These are phyloP conservation scores for Atlantisia rogersi DNA, from an alignment of 2,113 vertebrate species.

Conservation along the genomic window DNA sequence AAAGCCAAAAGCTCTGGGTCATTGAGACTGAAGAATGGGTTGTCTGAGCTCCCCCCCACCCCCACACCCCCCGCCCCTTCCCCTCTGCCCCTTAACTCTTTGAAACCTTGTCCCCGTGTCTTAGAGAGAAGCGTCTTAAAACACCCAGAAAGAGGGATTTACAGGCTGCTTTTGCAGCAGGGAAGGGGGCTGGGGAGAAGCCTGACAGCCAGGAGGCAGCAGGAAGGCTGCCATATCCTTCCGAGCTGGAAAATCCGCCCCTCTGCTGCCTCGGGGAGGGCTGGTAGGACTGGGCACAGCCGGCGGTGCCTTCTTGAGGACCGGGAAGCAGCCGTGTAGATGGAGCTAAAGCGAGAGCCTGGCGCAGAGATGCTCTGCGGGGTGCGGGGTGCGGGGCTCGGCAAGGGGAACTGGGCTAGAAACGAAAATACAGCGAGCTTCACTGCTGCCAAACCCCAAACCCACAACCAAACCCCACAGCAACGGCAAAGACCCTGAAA, in stretches of 20 bases:
- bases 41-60: not conserved
- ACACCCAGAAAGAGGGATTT: not conserved
- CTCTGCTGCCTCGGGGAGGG: not conserved
- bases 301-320: not conserved
- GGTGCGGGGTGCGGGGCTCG: not conserved
- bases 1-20: conserved; percentile 68
- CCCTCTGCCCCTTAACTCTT: conserved; percentile 31
- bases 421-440: not conserved
- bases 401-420: not conserved
- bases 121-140: not conserved
- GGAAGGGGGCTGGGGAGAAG: not conserved
- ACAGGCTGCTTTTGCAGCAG: not conserved
- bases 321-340: not conserved
- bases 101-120: not conserved
- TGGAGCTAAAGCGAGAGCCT: not conserved
- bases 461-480: not conserved
- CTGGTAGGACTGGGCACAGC: not conserved
- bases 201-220: not conserved
- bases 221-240: not conserved
- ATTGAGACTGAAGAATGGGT: conserved; percentile 55
- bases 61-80: not conserved
- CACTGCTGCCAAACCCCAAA: too few relatives aligned
- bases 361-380: not conserved
- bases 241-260: not conserved
- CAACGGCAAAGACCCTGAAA: not conserved